A percentile compares a stretch with the other conserved stretches of the same genome.
These are phyloP conservation scores for Carollia perspicillata DNA, from an alignment of 2,113 vertebrate genomes.

Conservation along the genomic window DNA sequence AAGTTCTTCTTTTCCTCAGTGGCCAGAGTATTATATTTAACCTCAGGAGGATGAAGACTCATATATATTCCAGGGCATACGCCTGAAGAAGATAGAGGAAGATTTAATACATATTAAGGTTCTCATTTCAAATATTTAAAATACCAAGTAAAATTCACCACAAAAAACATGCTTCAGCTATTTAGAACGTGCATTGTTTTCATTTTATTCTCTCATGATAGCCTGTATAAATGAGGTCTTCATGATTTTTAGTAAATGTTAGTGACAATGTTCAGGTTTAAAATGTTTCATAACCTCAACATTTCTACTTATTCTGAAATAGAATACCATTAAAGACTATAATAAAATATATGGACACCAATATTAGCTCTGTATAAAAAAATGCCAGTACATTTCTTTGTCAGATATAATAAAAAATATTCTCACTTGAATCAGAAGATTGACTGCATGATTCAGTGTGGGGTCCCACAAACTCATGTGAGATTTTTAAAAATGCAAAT, in stretches of 20 bases:
- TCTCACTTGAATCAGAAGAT: not conserved
- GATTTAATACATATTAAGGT: not conserved
- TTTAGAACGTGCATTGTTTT: not conserved
- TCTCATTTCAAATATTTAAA: not conserved
- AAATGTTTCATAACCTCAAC: not conserved
- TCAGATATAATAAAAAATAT: not conserved
- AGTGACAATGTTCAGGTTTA: not conserved
- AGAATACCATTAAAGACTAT: not conserved
- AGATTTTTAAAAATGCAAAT: not conserved
- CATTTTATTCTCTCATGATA: not conserved
- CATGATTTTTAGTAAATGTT: not conserved
- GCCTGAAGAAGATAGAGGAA: not conserved
- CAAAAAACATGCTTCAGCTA: not conserved
- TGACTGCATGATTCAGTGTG: not conserved
- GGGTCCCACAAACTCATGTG: not conserved
- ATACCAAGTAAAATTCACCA: not conserved
- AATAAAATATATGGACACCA: not conserved
- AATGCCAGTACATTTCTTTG: not conserved
- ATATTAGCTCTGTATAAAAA: not conserved
- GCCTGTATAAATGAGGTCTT: not conserved
- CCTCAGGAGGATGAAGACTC: not conserved
- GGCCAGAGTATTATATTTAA: not conserved
- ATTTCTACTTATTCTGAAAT: not conserved
- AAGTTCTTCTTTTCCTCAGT: not conserved
- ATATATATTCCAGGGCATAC: not conserved